These are phyloP conservation scores for Lucilia cuprina DNA, from an alignment of 1,140 invertebrate species.

Conservation along the genomic window DNA sequence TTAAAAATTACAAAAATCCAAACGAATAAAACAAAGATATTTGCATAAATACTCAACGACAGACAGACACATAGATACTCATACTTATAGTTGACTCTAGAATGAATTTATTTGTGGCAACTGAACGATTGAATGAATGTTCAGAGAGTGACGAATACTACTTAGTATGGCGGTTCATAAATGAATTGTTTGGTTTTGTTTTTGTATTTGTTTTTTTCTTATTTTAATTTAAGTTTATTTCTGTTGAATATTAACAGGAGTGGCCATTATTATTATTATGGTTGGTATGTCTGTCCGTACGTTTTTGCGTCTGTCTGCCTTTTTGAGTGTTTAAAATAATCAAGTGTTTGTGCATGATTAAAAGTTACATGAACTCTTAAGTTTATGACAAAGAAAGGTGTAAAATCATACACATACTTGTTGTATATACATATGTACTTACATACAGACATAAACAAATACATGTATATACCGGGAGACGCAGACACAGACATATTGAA, in stretches of 20 bases:
- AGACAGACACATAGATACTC: neutral
- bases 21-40: neutral
- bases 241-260: conserved; percentile 14
- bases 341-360: conserved; percentile 11
- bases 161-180: neutral
- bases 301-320: neutral
- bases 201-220: neutral
- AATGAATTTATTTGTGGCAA: neutral
- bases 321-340: neutral
- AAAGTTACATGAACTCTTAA: conserved; percentile 24
- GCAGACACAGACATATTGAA: neutral
- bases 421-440: too few relatives aligned
- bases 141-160: neutral
- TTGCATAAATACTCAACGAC: neutral
- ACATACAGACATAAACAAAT: too few relatives aligned
- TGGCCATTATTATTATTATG: neutral
- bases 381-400: conserved; percentile 31
- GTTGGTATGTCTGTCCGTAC: neutral
- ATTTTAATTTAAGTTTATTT: neutral
- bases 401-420: neutral
- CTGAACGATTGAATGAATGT: neutral
- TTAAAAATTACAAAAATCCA: neutral
- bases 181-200: neutral
- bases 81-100: neutral
- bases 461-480: too few relatives aligned